phyloP scores from a whole-genome alignment of 2,888 invertebrate species.

The Kryphioiulus occultus region DNA sequence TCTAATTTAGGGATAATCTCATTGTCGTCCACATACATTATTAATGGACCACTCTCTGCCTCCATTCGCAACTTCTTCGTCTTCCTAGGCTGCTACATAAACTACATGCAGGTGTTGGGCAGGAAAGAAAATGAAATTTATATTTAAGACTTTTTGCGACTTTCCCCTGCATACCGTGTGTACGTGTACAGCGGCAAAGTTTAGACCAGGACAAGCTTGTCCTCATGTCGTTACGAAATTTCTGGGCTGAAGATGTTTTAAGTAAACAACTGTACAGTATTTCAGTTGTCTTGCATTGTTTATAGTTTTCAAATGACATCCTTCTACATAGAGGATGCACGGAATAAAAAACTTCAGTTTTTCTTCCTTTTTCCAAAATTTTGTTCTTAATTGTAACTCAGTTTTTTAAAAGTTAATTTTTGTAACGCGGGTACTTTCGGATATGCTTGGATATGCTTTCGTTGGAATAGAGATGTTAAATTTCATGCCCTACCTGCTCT shows the following conservation, averaged over 20 bases:
- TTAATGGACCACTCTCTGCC: conserved; percentile 32
- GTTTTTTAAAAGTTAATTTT: too few species aligned
- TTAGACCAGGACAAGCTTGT: background rate
- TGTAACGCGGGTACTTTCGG: too few species aligned
- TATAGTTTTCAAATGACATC: too few species aligned
- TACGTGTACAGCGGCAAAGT: background rate
- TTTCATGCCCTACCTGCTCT: background rate
- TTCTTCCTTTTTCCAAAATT: too few species aligned
- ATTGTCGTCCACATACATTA: conserved; percentile 49
- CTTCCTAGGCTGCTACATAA: background rate
- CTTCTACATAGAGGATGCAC: too few species aligned
- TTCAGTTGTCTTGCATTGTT: too few species aligned
- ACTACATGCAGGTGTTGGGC: background rate
- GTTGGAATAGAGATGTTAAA: background rate
- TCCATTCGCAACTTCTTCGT: conserved; percentile 8
- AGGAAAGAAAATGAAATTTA: conserved; percentile 16
- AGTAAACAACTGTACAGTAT: too few species aligned
- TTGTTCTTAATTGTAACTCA: too few species aligned
- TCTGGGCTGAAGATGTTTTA: too few species aligned
- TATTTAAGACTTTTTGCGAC: background rate
- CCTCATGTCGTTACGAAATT: background rate
- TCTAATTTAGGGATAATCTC: conserved; percentile 48
- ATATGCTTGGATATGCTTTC: too few species aligned
- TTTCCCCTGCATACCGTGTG: background rate
- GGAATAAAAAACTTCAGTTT: too few species aligned